phyloP scores from a whole-genome alignment of 2,797 vertebrate species.

The Hipposideros larvatus region DNA sequence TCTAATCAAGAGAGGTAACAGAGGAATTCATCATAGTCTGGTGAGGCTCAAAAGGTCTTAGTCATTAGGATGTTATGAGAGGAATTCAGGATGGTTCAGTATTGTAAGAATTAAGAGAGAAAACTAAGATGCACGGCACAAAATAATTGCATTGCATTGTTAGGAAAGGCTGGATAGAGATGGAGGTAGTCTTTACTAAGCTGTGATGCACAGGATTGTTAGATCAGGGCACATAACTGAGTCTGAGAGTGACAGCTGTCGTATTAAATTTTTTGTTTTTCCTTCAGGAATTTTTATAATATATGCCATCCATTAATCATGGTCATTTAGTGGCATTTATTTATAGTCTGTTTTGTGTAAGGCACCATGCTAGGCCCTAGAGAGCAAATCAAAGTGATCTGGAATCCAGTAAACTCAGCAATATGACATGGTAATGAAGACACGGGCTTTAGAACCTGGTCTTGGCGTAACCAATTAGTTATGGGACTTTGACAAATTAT shows the following conservation, averaged over 20 bases:
- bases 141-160: conserved; percentile 4
- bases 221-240: too few relatives aligned
- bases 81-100: conserved; percentile 16
- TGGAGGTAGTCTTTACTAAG: too few relatives aligned
- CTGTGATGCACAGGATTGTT: too few relatives aligned
- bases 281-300: not conserved
- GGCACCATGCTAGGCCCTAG: not conserved
- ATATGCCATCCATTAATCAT: not conserved
- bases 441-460: not conserved
- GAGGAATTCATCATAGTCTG: conserved; percentile 13
- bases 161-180: too few relatives aligned
- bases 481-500: not conserved
- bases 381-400: not conserved
- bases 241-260: not conserved
- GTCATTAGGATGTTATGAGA: not conserved
- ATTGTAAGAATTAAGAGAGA: conserved; percentile 52
- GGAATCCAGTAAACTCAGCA: conserved; percentile 7
- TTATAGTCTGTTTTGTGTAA: not conserved
- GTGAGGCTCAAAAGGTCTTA: not conserved
- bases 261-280: not conserved
- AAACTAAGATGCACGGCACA: not conserved
- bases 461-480: not conserved
- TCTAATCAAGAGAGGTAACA: not conserved
- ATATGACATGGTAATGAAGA: not conserved
- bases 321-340: not conserved